Evolutionary conservation across 2,888 invertebrate species (phyloP).

Genomic region (Diarsia rubi): DNA sequence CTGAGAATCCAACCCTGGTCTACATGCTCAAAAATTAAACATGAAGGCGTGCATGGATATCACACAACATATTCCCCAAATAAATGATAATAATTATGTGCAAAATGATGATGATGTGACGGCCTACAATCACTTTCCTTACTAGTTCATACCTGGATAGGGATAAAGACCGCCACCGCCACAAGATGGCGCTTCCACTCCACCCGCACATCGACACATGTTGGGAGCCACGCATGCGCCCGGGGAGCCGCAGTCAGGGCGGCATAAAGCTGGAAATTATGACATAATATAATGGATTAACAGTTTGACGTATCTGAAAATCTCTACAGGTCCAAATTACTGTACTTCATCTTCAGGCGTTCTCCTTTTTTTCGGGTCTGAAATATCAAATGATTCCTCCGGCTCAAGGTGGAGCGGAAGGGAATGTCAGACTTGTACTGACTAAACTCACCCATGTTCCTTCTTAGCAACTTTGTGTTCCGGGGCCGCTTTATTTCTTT

Average conservation of each 20-base stretch:
- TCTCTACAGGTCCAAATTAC: neutral
- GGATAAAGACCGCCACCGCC: slow-evolving; percentile 79
- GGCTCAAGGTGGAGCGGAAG: too few species aligned
- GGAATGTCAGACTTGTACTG: too few species aligned
- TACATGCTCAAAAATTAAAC: neutral
- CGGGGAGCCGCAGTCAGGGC: slow-evolving; percentile 92
- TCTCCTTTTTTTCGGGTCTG: too few species aligned
- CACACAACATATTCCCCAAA: neutral
- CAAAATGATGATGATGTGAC: neutral
- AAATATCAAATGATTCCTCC: too few species aligned
- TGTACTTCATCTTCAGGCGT: neutral
- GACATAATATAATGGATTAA: neutral
- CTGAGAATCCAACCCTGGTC: neutral
- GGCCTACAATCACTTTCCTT: neutral
- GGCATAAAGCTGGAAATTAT: slow-evolving; percentile 92
- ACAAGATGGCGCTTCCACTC: slow-evolving; percentile 92
- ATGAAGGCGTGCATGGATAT: neutral
- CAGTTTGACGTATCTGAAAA: neutral
- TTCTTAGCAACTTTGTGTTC: too few species aligned
- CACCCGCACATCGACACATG: slow-evolving; percentile 94
- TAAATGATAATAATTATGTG: neutral
- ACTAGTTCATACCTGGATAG: slow-evolving; percentile 77
- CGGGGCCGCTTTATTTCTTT: too few species aligned
- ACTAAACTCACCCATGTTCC: too few species aligned
- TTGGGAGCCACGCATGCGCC: slow-evolving; percentile 95